Evolutionary conservation across 2,113 vertebrate genomes (phyloP), one percentile per base, ranked within the genome.

Genomic region (Sapajus apella): DNA sequence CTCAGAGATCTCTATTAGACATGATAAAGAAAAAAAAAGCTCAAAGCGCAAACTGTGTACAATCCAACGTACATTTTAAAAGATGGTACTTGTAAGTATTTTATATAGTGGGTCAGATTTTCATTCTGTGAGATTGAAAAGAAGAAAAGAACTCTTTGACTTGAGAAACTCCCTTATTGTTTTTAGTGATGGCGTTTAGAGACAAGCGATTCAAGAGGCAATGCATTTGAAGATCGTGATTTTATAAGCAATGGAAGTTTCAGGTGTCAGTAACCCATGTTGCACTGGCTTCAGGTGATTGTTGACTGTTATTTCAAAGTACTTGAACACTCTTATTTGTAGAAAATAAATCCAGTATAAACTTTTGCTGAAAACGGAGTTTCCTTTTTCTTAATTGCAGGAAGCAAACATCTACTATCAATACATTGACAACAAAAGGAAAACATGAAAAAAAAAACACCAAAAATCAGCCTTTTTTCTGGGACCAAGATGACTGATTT

Each of bases 1-100:
- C 93, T 96, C 88, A 96, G 94, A 97, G 97, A 95, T 97, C 90
- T 96, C 96, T 92, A 91, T 14, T 97, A 86, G 97, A 96, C 82
- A 84, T 84, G 97, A 98, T 97, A 97, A 98, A 97, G 95, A 56
- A 73, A 77, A 77, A 87, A 80, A 55, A 66, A 32, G 77, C 92
- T 97, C 87, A 87, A 93, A 96, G 92, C 68, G 3, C 92, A 86
- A 90, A 96, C 52, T 90, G 76, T 96, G 87, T 91, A 95, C 92
- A 94, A 80, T 23, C 80, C 58, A 93, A 91, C 82, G 88, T 97
- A 97, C 92, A 97, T 79, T 97, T 97, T 89, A 96, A 96, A 97
- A 80, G 95, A 89, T 89, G 77, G 77, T 86, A 45, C 95, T 58
- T 37, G 56, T 45, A 91, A 94, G 85, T 87, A 64, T 94, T 97